Evolutionary conservation across 2,113 vertebrate species (phyloP).

Genomic region (Monopterus albus): DNA sequence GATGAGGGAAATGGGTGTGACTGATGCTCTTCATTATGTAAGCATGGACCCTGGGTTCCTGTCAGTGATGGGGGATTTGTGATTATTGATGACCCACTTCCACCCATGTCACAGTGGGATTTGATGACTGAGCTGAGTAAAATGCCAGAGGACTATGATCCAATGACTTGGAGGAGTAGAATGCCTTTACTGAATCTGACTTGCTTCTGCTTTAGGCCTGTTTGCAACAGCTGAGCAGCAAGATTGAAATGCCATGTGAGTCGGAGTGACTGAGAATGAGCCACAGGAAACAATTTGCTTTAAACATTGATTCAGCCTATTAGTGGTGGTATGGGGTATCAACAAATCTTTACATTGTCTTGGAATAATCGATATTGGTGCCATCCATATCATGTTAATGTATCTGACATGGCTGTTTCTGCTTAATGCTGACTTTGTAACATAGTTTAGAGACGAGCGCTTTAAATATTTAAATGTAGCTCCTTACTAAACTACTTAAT

Average conservation of each 20-base stretch:
- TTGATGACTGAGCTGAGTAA: slow-evolving; percentile 10
- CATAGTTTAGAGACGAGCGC: no score
- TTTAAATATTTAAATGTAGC: no score
- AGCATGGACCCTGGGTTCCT: slow-evolving; percentile 32
- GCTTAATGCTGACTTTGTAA: no score
- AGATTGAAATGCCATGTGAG: slow-evolving; percentile 13
- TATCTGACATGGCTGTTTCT: no score
- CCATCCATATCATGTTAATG: no score
- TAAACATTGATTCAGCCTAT: no score
- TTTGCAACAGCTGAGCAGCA: slow-evolving; percentile 59
- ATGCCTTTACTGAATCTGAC: slow-evolving; percentile 43
- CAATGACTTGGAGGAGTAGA: slow-evolving; percentile 33
- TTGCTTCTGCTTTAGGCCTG: slow-evolving; percentile 12
- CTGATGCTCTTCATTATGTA: slow-evolving; percentile 37
- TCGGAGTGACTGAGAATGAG: slow-evolving; percentile 32
- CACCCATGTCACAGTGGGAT: slow-evolving; percentile 20
- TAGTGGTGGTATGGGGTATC: no score
- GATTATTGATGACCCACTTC: slow-evolving; percentile 52
- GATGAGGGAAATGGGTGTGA: slow-evolving; percentile 44
- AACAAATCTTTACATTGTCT: background rate
- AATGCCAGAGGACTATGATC: slow-evolving; percentile 21
- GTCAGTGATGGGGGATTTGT: slow-evolving; percentile 38
- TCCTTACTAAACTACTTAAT: no score
- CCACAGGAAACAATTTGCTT: slow-evolving; percentile 18
- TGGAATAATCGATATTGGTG: no score